A percentile compares a stretch with the other conserved stretches of the same genome.
These are phyloP conservation scores for Scolopax rusticola DNA, from an alignment of 2,797 vertebrate genomes.

Conservation along the genomic window DNA sequence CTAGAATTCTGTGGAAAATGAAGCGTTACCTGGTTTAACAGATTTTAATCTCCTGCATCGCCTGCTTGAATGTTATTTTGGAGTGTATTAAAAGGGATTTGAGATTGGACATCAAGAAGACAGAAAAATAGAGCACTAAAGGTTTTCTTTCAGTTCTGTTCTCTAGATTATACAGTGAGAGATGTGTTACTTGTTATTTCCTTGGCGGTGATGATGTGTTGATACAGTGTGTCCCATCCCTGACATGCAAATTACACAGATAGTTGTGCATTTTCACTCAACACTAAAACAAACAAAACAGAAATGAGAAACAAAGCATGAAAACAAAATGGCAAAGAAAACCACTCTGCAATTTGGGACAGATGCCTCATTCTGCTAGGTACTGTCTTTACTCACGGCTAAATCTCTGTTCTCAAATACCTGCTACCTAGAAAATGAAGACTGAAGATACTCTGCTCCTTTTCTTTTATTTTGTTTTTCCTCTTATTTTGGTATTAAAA, in stretches of 20 bases:
- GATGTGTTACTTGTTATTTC: neutral
- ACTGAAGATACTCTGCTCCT: neutral
- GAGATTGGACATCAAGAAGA: constrained; percentile 25
- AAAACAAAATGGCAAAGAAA: neutral
- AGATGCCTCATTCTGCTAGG: neutral
- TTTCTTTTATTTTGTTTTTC: neutral
- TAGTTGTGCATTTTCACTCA: neutral
- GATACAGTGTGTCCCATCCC: neutral
- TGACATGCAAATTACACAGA: neutral
- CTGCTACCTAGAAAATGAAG: neutral
- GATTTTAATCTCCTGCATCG: constrained; percentile 9
- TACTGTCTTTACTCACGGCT: neutral
- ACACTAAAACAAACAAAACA: neutral
- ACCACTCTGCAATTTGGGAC: neutral
- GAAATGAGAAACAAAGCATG: neutral
- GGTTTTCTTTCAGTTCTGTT: constrained; percentile 1
- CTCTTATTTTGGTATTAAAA: neutral
- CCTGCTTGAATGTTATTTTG: constrained; percentile 42
- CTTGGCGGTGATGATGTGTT: neutral
- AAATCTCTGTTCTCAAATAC: constrained; percentile 5
- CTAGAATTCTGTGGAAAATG: constrained; percentile 38
- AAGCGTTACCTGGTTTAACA: constrained; percentile 37
- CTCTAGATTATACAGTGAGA: neutral
- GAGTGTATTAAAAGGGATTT: constrained; percentile 41
- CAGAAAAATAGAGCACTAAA: neutral